Base-by-base conservation (phyloP, 1,140 invertebrate species). In the Neelides sp. region DNA sequence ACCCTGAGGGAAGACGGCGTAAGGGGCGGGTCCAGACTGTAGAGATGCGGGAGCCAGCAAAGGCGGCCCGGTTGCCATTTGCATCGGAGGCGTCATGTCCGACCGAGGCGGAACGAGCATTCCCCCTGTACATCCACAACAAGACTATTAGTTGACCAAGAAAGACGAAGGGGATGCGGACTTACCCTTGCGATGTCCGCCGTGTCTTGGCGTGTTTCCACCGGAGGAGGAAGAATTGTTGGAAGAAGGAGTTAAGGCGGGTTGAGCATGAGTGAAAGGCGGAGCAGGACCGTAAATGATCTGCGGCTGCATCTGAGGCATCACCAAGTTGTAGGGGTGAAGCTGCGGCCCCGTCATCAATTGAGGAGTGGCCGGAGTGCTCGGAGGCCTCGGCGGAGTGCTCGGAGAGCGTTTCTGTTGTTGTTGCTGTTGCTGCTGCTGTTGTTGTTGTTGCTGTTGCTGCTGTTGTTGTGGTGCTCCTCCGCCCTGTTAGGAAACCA, bases 21-120 rank as follows among this genome's bases (percentile, higher is more conserved):
- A 52, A 15, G 44, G 53, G 22, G 52, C 42, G 26, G 43, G 44
- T 13, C 32, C 35, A 5, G 55, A 34, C 43, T 63, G 64, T 45
- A 71, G 64, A 7, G 69, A 81, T 4, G 78, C 80, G 10, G 83
- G 76, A 27, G 84, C 79, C 57, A 89, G 68, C 43, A 91, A 68
- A 4, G 85, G 85, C 64, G 86, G 85, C 1, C 85, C 85, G 42
- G 69, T 65, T 27, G 78, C 73, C 10, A 82, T 80, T 63, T 83
- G 80, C 73, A 83, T 80, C 61, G 80, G 79, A 19, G 75, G 76
- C 19, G 76, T 69, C 59, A 79, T 69, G 54, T 80, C 78, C 40
- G 75, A 71, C 46, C 71, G 66, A 60, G 75, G 74, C 65, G 72
- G 71, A 58, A 69, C 70, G 39, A 35, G 26, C 7, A 55, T 27